Base-by-base conservation (phyloP, 2,113 vertebrate genomes). In the Corythornis cristatus region DNA sequence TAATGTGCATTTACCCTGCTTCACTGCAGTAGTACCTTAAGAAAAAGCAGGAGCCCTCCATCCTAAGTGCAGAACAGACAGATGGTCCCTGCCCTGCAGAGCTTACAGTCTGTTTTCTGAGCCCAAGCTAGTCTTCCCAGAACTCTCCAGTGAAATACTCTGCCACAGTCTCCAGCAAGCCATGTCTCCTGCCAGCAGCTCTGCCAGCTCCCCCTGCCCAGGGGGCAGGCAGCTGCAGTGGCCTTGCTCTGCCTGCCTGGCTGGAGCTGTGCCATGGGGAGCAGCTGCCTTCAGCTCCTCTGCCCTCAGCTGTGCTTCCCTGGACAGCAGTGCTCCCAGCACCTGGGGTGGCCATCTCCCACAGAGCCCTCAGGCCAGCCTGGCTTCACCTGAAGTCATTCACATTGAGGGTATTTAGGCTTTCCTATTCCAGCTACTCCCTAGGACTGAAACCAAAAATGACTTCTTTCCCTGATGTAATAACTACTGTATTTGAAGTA, bases 51-150 rank as follows among this genome's bases (percentile, higher is more conserved):
- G 16, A 33, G 6, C 54, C 31, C 58, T 88, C 33, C 33, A 14
- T n/a, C 3, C 14, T 3, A 33, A 68, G 43, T 1, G 54, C 54
- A 88, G 81, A 54, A 56, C 37, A 65, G 68, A 33, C 89, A 94
- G 94, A 90, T 93, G 86, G 89, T 75, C 53, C 65, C 80, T 71
- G 89, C 89, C 89, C 94, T 75, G 83, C 40, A 84, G 89, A 89
- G 61, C 77, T 67, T 8, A 3, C 65, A 56, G 77, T 19, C 83
- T 58, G 76, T 68, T 90, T 33, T 42, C 23, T n/a, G 40, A 90
- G 68, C 83, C 75, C 65, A 40, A 72, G 15, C 35, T 17, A 31
- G n/a, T 7, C 3, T 70, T 79, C 71, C 88, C 68, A 62, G 65
- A 80, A 7, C 68, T 25, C 51, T 66, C 15, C 3, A 5, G 15